These are phyloP conservation scores for Sebastes hopkinsi DNA, from an alignment of 2,797 vertebrate genomes.

Conservation along the genomic window DNA sequence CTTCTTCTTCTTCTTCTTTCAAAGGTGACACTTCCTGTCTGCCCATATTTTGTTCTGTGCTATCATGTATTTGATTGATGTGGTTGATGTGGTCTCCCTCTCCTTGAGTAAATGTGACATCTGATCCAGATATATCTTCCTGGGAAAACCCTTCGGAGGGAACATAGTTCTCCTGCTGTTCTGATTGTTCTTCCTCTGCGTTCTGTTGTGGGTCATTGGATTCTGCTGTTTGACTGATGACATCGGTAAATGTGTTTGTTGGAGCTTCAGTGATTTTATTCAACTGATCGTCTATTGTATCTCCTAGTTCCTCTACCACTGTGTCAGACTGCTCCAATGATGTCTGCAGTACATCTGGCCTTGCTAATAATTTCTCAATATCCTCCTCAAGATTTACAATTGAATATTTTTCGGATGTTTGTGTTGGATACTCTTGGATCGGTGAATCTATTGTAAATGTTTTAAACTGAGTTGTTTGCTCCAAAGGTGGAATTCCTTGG, in stretches of 20 bases:
- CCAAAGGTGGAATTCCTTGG: conserved; percentile 17
- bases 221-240: neutral
- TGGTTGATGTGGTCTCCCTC: neutral
- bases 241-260: neutral
- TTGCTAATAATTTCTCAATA: neutral
- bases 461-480: conserved; percentile 36
- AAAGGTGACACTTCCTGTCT: neutral
- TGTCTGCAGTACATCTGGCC: neutral
- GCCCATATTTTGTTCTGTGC: neutral
- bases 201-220: neutral
- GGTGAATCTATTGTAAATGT: neutral
- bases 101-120: neutral
- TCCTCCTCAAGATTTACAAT: neutral
- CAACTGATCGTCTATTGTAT: neutral
- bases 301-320: neutral
- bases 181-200: neutral
- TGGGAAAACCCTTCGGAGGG: neutral
- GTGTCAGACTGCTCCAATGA: conserved; percentile 1
- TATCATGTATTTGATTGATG: neutral
- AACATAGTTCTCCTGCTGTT: neutral
- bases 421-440: neutral
- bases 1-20: neutral
- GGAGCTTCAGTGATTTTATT: neutral
- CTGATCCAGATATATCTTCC: neutral
- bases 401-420: conserved; percentile 1